These are phyloP conservation scores for Villa cingulata DNA, from an alignment of 2,888 invertebrate species.

Conservation along the genomic window DNA sequence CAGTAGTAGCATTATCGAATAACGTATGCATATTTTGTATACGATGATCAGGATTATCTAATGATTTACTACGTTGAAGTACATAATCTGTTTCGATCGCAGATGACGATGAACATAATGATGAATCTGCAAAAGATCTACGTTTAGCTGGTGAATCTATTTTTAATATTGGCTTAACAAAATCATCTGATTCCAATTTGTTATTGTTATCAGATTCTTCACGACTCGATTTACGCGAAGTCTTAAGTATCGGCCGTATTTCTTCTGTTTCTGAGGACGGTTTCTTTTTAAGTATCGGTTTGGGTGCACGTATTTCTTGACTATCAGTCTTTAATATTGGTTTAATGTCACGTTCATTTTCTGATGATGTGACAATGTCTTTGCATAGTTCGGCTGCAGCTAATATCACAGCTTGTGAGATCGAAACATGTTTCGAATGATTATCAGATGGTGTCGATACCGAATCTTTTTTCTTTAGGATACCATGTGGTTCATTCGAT, in stretches of 20 bases:
- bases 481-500: constrained; percentile 57
- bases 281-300: constrained; percentile 79
- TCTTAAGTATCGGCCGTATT: constrained; percentile 64
- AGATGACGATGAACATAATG: too few relatives aligned
- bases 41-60: constrained; percentile 9
- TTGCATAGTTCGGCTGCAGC: constrained; percentile 39
- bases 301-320: constrained; percentile 43
- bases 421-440: constrained; percentile 34
- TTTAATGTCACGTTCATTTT: constrained; percentile 43
- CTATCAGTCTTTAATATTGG: constrained; percentile 77
- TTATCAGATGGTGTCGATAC: constrained; percentile 34
- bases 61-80: constrained; percentile 15
- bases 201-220: constrained; percentile 38
- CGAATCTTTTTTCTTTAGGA: constrained; percentile 47
- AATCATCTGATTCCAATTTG: constrained; percentile 18
- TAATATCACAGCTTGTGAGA: constrained; percentile 34
- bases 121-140: constrained; percentile 22
- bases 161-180: constrained; percentile 25
- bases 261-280: constrained; percentile 60
- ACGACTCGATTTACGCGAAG: constrained; percentile 50
- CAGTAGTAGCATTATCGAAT: constrained; percentile 31
- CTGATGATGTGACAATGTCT: constrained; percentile 35
- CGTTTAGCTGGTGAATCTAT: constrained; percentile 32
- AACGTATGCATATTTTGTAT: constrained; percentile 34
- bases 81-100: constrained; percentile 7